Conservation (phyloP, 2,888 invertebrate genomes). For the Zhuqinia jingwanae region DNA sequence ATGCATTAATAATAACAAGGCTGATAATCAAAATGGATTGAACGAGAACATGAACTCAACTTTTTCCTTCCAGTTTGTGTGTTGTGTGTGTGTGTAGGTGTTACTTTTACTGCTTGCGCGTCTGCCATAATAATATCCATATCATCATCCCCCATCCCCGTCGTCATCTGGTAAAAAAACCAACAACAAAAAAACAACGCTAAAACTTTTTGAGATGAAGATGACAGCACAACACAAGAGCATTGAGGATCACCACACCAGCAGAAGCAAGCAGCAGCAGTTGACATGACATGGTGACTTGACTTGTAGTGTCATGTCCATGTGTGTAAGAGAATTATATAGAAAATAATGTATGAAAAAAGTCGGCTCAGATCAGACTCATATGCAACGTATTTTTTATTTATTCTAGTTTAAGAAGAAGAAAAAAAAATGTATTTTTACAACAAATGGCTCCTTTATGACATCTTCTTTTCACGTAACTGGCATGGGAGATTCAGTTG, state of each 20-base stretch:
- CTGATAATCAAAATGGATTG: conserved; percentile 12
- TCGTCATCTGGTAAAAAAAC: conserved; percentile 30
- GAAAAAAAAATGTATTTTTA: neutral
- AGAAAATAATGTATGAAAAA: too few species aligned
- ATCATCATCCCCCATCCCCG: neutral
- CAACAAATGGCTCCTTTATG: conserved; percentile 21
- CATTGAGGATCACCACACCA: conserved; percentile 44
- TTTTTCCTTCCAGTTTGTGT: conserved; percentile 1
- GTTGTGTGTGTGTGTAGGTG: conserved; percentile 58
- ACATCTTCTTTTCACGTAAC: neutral
- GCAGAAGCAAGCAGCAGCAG: too few species aligned
- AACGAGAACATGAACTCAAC: neutral
- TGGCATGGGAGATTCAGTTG: conserved; percentile 20
- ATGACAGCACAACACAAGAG: conserved; percentile 58
- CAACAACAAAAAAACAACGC: conserved; percentile 29
- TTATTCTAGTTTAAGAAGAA: neutral
- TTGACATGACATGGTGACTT: conserved; percentile 69
- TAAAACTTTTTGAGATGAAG: conserved; percentile 41
- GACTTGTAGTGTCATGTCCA: conserved; percentile 61
- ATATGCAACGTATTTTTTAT: neutral
- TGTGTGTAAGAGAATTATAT: conserved; percentile 1
- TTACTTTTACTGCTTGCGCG: conserved; percentile 53
- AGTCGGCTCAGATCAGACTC: conserved; percentile 33
- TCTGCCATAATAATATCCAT: neutral
- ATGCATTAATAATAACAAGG: neutral